phyloP scores from a whole-genome alignment of 1,140 invertebrate genomes.

The Gryllus bimaculatus region DNA sequence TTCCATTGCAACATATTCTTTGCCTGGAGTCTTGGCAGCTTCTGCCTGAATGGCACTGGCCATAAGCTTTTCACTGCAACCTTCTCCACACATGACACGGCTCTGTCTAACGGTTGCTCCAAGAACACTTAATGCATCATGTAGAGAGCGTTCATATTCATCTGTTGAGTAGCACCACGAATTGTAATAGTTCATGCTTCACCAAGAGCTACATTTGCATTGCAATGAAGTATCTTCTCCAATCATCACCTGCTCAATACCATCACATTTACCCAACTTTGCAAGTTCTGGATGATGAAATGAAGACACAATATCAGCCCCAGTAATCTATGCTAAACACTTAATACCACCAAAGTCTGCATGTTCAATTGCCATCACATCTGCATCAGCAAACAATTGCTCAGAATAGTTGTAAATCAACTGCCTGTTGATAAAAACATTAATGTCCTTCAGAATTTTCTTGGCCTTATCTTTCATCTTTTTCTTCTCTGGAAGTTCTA shows the following conservation, averaged over 20 bases:
- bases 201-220: conserved; percentile 87
- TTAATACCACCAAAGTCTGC: conserved; percentile 99
- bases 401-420: conserved; percentile 99
- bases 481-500: conserved; percentile 96
- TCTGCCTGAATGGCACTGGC: conserved; percentile 77
- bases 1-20: conserved; percentile 96
- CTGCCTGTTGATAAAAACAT: conserved; percentile 99
- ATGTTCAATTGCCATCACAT: conserved; percentile 99
- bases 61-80: conserved; percentile 93
- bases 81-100: conserved; percentile 85
- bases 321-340: conserved; percentile 89
- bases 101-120: conserved; percentile 91
- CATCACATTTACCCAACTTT: conserved; percentile 86
- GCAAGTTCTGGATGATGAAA: conserved; percentile 90
- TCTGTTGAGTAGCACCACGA: conserved; percentile 97
- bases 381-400: conserved; percentile 96
- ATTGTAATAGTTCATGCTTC: conserved; percentile 97
- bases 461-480: conserved; percentile 99
- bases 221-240: conserved; percentile 93
- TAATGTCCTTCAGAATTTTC: conserved; percentile 90
- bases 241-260: conserved; percentile 97
- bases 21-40: conserved; percentile 86
- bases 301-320: conserved; percentile 97
- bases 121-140: conserved; percentile 96
- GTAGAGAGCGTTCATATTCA: conserved; percentile 95